Evolutionary conservation across 1,140 invertebrate species (phyloP), one percentile per base, ranked within the genome.

Genomic region (Drusus annulatus): DNA sequence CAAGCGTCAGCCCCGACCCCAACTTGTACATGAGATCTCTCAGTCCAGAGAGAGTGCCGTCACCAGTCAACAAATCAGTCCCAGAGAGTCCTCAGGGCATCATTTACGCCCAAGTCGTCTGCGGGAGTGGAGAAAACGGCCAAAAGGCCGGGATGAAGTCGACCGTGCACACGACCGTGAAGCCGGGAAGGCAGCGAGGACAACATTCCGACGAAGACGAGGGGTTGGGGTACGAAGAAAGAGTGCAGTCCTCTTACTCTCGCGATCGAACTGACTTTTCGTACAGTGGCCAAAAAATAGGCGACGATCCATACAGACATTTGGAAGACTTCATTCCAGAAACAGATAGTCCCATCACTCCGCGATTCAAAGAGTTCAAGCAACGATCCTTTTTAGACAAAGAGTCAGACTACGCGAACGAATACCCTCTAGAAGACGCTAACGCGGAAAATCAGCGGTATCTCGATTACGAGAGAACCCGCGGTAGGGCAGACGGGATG

Each of bases 101-200:
- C 16, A 94, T 95, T 63, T 95, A 95, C 86, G 94, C 94, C 16
- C 93, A 95, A 86, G 93, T 95, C 15, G 93, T 94, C 10, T 90
- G 91, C 79, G 91, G 92, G 76, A 89, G 90, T 78, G 86, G 85
- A 25, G 85, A 84, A 23, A 84, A 80, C 45, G 84, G 84, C 23
- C 84, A 81, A 23, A 85, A 85, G 71, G 83, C 85, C 83, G 75
- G 84, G 71, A 80, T 83, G 69, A 92, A 92, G 85, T 90, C 91
- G 85, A 92, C 91, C 13, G 84, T 91, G 23, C 91, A 92, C 81
- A 91, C 91, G 74, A 87, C 86, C n/a, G 90, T 87, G 79, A 87
- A 86, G 15, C 84, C 89, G 71, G 75, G 85, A 19, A 86, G 81
- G 85, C 69, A 78, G 4, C 91, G 86, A 85, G 90, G 84, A 84